These are phyloP conservation scores for Gymnobelideus leadbeateri DNA, from an alignment of 2,113 vertebrate genomes.

Conservation along the genomic window DNA sequence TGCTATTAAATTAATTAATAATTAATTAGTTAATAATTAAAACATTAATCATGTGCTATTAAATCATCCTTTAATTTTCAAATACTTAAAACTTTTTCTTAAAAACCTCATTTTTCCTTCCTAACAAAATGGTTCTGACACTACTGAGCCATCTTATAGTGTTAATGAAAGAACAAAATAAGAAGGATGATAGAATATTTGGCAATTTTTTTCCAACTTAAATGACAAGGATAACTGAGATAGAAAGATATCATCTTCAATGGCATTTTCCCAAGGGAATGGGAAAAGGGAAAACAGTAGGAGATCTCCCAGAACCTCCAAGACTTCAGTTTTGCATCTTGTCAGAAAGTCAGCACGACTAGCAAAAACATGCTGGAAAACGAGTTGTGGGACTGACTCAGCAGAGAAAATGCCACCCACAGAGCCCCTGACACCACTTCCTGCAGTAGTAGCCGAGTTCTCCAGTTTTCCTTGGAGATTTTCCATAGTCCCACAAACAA, in stretches of 20 bases:
- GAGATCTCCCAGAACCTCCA: slow-evolving; percentile 68
- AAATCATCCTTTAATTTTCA: slow-evolving; percentile 12
- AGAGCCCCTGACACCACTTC: slow-evolving; percentile 64
- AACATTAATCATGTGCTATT: neutral
- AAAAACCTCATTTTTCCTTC: slow-evolving; percentile 8
- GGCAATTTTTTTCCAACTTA: slow-evolving; percentile 40
- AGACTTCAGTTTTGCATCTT: slow-evolving; percentile 77
- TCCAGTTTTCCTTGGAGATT: slow-evolving; percentile 77
- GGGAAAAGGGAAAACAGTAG: slow-evolving; percentile 55
- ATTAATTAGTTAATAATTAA: neutral
- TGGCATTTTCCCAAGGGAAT: slow-evolving; percentile 65
- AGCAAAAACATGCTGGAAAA: slow-evolving; percentile 64
- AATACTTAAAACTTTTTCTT: slow-evolving; percentile 9
- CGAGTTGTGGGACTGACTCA: slow-evolving; percentile 75
- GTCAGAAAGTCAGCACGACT: slow-evolving; percentile 71
- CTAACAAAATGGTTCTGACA: slow-evolving; percentile 18
- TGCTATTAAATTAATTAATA: neutral
- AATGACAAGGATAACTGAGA: slow-evolving; percentile 24
- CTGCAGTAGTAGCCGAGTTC: slow-evolving; percentile 45
- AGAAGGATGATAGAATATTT: slow-evolving; percentile 8
- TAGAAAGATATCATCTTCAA: neutral
- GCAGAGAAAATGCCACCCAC: slow-evolving; percentile 82
- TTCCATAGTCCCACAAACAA: slow-evolving; percentile 52
- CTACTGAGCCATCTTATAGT: neutral
- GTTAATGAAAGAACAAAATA: neutral